Conservation (phyloP, 2,888 invertebrate genomes). For the Troilus luridus region DNA sequence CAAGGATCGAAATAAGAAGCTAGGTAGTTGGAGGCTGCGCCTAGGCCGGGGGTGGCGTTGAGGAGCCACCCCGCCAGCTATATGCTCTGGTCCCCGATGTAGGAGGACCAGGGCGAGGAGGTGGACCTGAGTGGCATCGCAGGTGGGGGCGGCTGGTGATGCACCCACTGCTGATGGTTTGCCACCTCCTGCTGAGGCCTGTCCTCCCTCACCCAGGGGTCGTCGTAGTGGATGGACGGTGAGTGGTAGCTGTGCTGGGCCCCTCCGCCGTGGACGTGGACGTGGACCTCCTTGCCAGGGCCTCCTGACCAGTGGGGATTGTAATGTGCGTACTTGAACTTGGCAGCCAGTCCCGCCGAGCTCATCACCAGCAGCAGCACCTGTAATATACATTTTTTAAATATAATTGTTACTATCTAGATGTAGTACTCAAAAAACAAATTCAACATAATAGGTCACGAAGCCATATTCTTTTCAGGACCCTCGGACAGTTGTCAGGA, state of each 20-base stretch:
- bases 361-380: conserved; percentile 64
- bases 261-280: conserved; percentile 64
- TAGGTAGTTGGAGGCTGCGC: not conserved
- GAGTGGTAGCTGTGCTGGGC: conserved; percentile 42
- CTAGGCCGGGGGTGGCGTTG: conserved; percentile 37
- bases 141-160: not conserved
- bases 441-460: no score
- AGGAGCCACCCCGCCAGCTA: conserved; percentile 56
- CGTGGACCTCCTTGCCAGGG: conserved; percentile 63
- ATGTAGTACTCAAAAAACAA: no score
- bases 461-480: no score
- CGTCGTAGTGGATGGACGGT: conserved; percentile 41
- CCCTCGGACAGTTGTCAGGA: no score
- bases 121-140: not conserved
- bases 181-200: not conserved
- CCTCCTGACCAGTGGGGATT: conserved; percentile 23
- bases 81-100: conserved; percentile 52
- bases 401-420: no score
- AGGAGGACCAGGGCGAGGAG: conserved; percentile 48
- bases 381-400: no score
- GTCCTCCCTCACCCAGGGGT: conserved; percentile 51
- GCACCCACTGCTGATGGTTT: not conserved
- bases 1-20: conserved; percentile 31
- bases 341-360: conserved; percentile 63
- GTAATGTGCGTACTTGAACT: conserved; percentile 63